Base-by-base conservation (phyloP, 2,113 vertebrate species). In the Lichenostomus cassidix region DNA sequence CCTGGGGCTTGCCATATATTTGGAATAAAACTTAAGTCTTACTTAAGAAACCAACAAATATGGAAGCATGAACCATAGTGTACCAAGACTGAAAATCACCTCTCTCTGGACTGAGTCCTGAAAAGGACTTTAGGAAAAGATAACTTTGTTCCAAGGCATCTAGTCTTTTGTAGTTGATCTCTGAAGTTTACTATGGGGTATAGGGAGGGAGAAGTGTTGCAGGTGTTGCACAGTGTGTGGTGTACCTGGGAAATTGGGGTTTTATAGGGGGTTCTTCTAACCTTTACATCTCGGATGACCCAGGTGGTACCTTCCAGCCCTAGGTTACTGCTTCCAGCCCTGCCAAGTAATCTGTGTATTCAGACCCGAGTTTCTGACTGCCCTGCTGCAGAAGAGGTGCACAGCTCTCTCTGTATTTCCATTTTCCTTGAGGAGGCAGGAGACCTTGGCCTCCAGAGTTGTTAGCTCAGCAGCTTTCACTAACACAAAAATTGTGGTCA, bases 41-140 rank as follows among this genome's bases (percentile, higher is more conserved):
- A 96, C 88, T 94, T 96, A 97, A 97, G 89, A 96, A 96, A 95
- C 89, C 83, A 97, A 94, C 84, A 92, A 95, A 96, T 89, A 92
- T 80, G 94, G 92, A 94, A 85, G 59, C 71, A 60, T 0, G 1
- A 91, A 71, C 71, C 87, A 86, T 2, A 2, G 24, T 53, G 7
- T 47, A 42, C 37, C 29, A 50, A 24, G 52, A 78, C 17, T 2
- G 37, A 78, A 91, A 96, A 93, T 75, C 16, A 33, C 27, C 47
- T 80, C 28, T 95, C 15, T 68, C 47, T 52, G 56, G 64, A 46
- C 39, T 24, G 33, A 64, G 37, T 44, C 50, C 17, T 39, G 62
- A 50, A 75, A 71, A 56, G 20, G 28, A 11, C 50, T 65, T 27
- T 3, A 50, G 47, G 11, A n/a, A 75, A 68, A 35, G 1, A 2